Percentiles rank a stretch among this genome's conserved stretches.
phyloP scores from a whole-genome alignment of 2,797 vertebrate genomes.

The Coregonus suidteri region DNA sequence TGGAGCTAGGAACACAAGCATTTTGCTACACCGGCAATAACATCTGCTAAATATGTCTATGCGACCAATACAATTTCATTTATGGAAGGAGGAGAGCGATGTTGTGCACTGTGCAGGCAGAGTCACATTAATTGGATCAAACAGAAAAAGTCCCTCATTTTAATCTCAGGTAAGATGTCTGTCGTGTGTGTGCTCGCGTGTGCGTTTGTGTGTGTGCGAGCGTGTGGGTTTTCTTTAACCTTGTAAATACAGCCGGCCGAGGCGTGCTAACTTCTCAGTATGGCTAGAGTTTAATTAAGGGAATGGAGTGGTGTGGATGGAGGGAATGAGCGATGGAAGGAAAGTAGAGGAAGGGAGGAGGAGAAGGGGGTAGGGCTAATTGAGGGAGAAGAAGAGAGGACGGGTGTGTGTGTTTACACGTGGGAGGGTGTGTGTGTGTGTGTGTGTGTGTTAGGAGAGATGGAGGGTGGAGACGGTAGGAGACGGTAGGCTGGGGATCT shows the following conservation, averaged over 20 bases:
- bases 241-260: constrained; percentile 35
- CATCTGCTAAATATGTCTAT: too few species aligned
- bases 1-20: too few species aligned
- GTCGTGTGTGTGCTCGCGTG: neutral
- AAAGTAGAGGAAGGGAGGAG: constrained; percentile 1
- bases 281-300: constrained; percentile 62
- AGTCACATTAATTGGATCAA: too few species aligned
- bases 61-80: too few species aligned
- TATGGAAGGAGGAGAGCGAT: too few species aligned
- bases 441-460: neutral
- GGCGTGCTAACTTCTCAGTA: constrained; percentile 20
- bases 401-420: neutral
- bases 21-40: too few species aligned
- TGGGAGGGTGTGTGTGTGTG: too few species aligned
- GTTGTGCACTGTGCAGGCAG: too few species aligned
- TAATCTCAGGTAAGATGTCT: constrained; percentile 16
- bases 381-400: neutral
- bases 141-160: neutral
- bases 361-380: constrained; percentile 7
- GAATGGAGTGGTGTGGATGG: constrained; percentile 53
- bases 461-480: neutral
- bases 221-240: constrained; percentile 17
- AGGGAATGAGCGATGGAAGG: constrained; percentile 6
- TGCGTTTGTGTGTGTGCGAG: too few species aligned
- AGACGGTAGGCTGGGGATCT: constrained; percentile 18